phyloP scores from a whole-genome alignment of 2,797 vertebrate genomes.

The Nannoperca australis region DNA sequence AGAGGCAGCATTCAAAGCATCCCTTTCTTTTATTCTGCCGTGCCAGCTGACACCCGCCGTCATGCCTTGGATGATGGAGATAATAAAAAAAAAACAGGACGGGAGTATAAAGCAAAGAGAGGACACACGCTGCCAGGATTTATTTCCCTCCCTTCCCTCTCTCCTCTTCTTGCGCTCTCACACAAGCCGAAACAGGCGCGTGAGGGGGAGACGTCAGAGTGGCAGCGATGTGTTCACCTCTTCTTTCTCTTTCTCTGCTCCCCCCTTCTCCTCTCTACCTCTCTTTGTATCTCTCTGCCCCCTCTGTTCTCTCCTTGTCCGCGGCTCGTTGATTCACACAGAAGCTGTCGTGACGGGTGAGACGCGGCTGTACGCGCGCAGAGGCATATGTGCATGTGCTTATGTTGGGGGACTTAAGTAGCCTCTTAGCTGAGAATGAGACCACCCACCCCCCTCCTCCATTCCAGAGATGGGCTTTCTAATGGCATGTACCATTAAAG shows the following conservation, averaged over 20 bases:
- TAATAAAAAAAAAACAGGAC: slow-evolving; percentile 18
- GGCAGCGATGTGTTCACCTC: slow-evolving; percentile 67
- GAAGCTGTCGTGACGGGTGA: slow-evolving; percentile 68
- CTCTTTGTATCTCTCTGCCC: slow-evolving; percentile 43
- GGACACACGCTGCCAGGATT: slow-evolving; percentile 59
- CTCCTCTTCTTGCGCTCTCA: slow-evolving; percentile 63
- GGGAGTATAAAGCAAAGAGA: slow-evolving; percentile 51
- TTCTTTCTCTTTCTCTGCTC: slow-evolving; percentile 63
- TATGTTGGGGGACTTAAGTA: slow-evolving; percentile 87
- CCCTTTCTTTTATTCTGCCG: slow-evolving; percentile 79
- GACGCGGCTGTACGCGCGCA: slow-evolving; percentile 70
- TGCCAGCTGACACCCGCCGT: slow-evolving; percentile 75
- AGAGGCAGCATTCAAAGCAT: slow-evolving; percentile 87
- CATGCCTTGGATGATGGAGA: slow-evolving; percentile 71
- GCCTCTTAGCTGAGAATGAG: slow-evolving; percentile 84
- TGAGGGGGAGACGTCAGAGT: slow-evolving; percentile 72
- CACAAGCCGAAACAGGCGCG: slow-evolving; percentile 54
- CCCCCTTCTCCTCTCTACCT: slow-evolving; percentile 47
- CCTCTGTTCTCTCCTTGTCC: slow-evolving; percentile 47
- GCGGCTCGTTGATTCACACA: slow-evolving; percentile 48
- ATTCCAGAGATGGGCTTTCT: slow-evolving; percentile 83
- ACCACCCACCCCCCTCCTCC: slow-evolving; percentile 81
- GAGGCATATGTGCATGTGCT: slow-evolving; percentile 88
- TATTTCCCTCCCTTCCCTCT: slow-evolving; percentile 49
- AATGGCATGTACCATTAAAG: slow-evolving; percentile 92